These are phyloP conservation scores for Lutraria rhynchaena DNA, from an alignment of 1,140 invertebrate species.

Conservation along the genomic window DNA sequence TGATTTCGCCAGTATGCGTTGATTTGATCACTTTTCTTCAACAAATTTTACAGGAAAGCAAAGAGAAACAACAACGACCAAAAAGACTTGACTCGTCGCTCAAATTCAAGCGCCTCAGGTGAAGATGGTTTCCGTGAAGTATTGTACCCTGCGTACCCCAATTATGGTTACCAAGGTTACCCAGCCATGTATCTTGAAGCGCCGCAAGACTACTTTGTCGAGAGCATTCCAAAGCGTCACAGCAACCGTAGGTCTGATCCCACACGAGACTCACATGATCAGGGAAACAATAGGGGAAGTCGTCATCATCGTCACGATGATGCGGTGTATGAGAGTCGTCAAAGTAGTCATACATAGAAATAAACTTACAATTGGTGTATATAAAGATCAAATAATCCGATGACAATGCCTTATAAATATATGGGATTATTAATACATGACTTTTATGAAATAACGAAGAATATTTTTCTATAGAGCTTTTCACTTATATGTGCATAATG, in stretches of 20 bases:
- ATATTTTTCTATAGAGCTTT: too few relatives aligned
- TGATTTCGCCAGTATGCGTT: not conserved
- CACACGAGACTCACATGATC: conserved; percentile 21
- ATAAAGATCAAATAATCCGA: too few relatives aligned
- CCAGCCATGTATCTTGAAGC: conserved; percentile 30
- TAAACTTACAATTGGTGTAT: too few relatives aligned
- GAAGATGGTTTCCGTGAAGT: conserved; percentile 9
- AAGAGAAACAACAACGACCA: conserved; percentile 4
- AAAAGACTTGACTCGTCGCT: conserved; percentile 14
- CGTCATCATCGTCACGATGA: not conserved
- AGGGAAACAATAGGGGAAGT: not conserved
- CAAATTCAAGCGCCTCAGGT: conserved; percentile 1
- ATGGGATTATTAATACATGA: too few relatives aligned
- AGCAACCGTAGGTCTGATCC: conserved; percentile 16
- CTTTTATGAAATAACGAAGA: too few relatives aligned
- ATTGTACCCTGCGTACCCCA: conserved; percentile 22
- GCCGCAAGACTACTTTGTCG: conserved; percentile 20
- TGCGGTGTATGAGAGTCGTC: not conserved
- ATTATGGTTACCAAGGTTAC: conserved; percentile 41
- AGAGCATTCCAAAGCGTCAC: conserved; percentile 49
- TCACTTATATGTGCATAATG: too few relatives aligned
- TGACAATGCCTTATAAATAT: too few relatives aligned
- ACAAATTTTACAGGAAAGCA: conserved; percentile 14
- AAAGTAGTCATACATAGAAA: not conserved
- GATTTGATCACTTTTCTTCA: too few relatives aligned